phyloP scores from a whole-genome alignment of 2,797 vertebrate genomes.

The Myotis pilosus region DNA sequence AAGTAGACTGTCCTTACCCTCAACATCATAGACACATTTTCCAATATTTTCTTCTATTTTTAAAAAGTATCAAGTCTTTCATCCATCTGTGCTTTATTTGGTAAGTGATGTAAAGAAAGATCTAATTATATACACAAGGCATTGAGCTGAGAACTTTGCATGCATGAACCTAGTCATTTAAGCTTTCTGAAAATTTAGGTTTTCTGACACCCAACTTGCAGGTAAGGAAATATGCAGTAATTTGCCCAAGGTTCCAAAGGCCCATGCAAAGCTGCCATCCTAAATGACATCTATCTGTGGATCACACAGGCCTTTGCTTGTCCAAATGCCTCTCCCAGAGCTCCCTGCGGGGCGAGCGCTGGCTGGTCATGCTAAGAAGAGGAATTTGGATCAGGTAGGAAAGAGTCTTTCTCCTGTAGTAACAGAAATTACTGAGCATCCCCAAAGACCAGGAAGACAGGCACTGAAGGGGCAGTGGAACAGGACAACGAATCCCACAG shows the following conservation, averaged over 20 bases:
- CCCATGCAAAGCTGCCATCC: background rate
- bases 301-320: background rate
- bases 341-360: background rate
- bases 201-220: background rate
- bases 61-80: slow-evolving; percentile 47
- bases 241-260: slow-evolving; percentile 17
- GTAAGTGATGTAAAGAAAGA: slow-evolving; percentile 46
- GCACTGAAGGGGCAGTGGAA: background rate
- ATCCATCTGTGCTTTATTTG: slow-evolving; percentile 54
- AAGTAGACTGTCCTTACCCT: slow-evolving; percentile 23
- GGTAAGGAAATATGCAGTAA: background rate
- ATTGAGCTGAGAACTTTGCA: slow-evolving; percentile 39
- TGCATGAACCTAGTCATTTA: background rate
- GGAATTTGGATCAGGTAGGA: background rate
- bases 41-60: slow-evolving; percentile 46
- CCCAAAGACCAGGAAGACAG: background rate
- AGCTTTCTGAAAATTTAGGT: background rate
- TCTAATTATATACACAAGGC: background rate
- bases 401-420: background rate
- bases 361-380: background rate
- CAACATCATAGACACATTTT: slow-evolving; percentile 31
- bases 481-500: background rate
- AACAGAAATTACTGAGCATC: background rate
- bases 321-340: background rate
- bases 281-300: background rate